Percentiles rank a stretch among this genome's conserved stretches.
Conservation (phyloP, 2,113 vertebrate genomes). For the Eretmochelys imbricata region DNA sequence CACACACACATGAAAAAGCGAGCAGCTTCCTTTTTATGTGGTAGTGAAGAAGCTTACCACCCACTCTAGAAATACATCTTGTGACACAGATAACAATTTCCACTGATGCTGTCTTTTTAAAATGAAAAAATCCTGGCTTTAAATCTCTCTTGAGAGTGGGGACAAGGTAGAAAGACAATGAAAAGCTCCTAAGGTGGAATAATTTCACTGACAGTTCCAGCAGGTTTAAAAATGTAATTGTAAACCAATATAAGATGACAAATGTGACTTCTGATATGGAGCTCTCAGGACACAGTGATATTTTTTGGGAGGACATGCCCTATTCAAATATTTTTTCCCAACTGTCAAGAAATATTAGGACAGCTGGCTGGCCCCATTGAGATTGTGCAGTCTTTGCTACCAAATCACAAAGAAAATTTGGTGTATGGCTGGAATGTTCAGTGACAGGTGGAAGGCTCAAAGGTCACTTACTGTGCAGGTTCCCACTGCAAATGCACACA, state of each 20-base stretch:
- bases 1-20: neutral
- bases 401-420: slow-evolving; percentile 46
- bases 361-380: slow-evolving; percentile 54
- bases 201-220: neutral
- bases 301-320: neutral
- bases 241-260: neutral
- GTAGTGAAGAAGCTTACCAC: neutral
- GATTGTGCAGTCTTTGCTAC: neutral
- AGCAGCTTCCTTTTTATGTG: neutral
- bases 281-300: neutral
- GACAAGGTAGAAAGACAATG: neutral
- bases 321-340: neutral
- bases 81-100: neutral
- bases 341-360: slow-evolving; percentile 45
- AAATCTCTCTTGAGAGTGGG: neutral
- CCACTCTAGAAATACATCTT: neutral
- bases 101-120: neutral
- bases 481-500: neutral
- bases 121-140: neutral
- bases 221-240: neutral
- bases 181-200: neutral
- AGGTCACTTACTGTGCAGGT: slow-evolving; percentile 42
- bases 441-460: slow-evolving; percentile 63
- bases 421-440: slow-evolving; percentile 41
- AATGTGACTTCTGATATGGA: neutral